Base-by-base conservation (phyloP, 2,797 vertebrate genomes). In the Xiphorhynchus erythropygius region DNA sequence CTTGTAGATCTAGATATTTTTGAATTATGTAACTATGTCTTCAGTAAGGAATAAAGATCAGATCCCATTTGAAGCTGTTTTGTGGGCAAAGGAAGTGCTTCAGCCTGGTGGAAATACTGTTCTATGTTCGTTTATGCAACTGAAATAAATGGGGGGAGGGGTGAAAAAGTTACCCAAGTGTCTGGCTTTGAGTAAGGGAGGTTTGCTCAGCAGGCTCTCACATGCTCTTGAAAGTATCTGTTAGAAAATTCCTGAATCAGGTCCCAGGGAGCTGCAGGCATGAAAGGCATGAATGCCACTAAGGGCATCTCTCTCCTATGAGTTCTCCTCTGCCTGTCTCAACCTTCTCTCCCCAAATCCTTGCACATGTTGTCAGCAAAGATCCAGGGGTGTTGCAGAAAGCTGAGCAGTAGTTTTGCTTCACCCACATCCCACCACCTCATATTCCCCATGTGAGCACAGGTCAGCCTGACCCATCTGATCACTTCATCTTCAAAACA, bases 221-320 rank as follows among this genome's bases (percentile, higher is more conserved):
- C 90, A 53, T 75, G 89, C 75, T 94, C 46, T 46, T 91, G 69
- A 76, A 92, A 90, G 56, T 93, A 62, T 93, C 93, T 78, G 78
- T 84, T 70, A 84, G 91, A 87, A 91, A 90, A 97, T 97, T 97
- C 96, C 91, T 96, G 86, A 94, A 92, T 71, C 28, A 2, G 55
- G 87, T 96, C 92, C 95, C 84, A 74, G 84, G 74, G 81, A 86
- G 53, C 85, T 91, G 57, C 44, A 64, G 87, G 74, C 93, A 95
- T 67, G 95, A 82, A 62, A 96, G 80, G 86, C 86, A 96, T 73
- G 94, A 94, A 85, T 94, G 79, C 87, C 89, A 86, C 80, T 39
- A 60, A 82, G 68, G 81, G 62, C 85, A 74, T 94, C 78, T 73
- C 87, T 93, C 35, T 32, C 19, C 52, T 55, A 0, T 70, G 67